These are phyloP conservation scores for Corvus moneduloides DNA, from an alignment of 2,113 vertebrate species.

Conservation along the genomic window DNA sequence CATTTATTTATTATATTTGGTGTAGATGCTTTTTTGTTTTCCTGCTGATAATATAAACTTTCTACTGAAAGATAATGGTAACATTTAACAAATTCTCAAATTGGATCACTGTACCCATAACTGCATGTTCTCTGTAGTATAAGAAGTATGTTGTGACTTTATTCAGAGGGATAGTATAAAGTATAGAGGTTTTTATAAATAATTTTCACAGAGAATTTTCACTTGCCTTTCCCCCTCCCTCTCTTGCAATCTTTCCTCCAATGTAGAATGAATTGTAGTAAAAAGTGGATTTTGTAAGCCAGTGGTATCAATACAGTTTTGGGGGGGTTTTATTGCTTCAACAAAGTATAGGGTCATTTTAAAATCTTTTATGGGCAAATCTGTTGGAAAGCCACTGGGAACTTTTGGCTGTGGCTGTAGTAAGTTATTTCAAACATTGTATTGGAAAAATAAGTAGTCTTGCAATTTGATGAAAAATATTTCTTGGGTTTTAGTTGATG, in stretches of 20 bases:
- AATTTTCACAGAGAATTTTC: neutral
- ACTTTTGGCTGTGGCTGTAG: neutral
- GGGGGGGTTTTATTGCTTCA: neutral
- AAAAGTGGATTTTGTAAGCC: neutral
- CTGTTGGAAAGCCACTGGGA: neutral
- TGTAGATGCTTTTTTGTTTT: neutral
- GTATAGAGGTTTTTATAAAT: neutral
- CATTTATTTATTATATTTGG: neutral
- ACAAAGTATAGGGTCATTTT: neutral
- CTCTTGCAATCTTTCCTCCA: neutral
- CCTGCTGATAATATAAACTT: neutral
- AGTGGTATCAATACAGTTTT: neutral
- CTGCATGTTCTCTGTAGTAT: neutral
- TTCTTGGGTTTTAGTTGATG: neutral
- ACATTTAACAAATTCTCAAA: neutral
- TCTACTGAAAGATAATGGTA: neutral
- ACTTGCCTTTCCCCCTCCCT: neutral
- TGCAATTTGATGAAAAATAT: neutral
- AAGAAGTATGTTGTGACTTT: accelerated
- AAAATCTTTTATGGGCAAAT: neutral
- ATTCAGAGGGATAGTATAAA: neutral
- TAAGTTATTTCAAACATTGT: neutral
- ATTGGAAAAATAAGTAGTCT: neutral
- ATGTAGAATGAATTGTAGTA: neutral
- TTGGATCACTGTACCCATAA: neutral